These are phyloP conservation scores for Odontomachus brunneus DNA, from an alignment of 1,140 invertebrate species.

Conservation along the genomic window DNA sequence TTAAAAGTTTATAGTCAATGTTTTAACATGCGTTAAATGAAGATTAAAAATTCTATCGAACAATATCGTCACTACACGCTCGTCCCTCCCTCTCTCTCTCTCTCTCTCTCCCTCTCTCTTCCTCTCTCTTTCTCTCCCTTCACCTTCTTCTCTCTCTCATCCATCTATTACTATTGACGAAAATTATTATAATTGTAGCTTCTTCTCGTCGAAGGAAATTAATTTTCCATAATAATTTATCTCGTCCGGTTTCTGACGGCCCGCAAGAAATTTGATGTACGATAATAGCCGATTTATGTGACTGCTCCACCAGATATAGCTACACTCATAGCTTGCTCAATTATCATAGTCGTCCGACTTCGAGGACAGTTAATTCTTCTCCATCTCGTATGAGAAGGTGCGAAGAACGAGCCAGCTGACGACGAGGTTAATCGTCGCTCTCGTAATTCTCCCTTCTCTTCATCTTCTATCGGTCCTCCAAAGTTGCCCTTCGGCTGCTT, in stretches of 20 bases:
- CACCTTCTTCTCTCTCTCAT: too few relatives aligned
- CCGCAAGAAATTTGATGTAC: neutral
- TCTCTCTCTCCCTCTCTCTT: too few relatives aligned
- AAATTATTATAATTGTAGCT: neutral
- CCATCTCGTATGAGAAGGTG: conserved; percentile 59
- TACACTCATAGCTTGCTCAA: neutral
- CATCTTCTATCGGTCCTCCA: conserved; percentile 41
- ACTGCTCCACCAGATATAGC: neutral
- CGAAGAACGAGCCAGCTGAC: conserved; percentile 67
- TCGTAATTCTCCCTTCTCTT: conserved; percentile 57
- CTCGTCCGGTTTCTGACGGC: neutral
- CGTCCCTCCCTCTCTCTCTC: neutral
- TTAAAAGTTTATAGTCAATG: too few relatives aligned
- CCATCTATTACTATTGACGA: too few relatives aligned
- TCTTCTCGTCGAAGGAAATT: neutral
- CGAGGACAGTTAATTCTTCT: conserved; percentile 53
- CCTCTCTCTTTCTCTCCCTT: too few relatives aligned
- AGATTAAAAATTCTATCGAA: too few relatives aligned
- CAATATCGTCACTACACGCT: too few relatives aligned
- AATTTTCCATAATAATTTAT: neutral
- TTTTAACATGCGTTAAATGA: too few relatives aligned
- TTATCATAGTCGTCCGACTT: conserved; percentile 20
- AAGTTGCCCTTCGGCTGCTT: conserved; percentile 28
- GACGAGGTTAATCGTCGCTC: conserved; percentile 59
- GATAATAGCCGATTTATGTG: conserved; percentile 2